phyloP scores from a whole-genome alignment of 2,888 invertebrate species.

The Aplocera efformata region DNA sequence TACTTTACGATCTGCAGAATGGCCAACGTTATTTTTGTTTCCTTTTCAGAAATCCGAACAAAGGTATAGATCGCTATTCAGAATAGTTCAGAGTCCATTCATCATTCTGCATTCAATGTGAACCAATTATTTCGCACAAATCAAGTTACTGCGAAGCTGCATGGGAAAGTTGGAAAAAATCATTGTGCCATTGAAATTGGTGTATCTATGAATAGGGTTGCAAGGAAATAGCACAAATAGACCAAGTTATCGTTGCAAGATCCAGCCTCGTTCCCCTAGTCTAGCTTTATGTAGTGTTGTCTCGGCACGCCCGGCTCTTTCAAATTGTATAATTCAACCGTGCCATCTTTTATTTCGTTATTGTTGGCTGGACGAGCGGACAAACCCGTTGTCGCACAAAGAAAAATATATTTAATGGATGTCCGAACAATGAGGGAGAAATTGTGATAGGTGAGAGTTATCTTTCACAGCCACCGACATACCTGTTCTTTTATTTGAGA shows the following conservation, averaged over 20 bases:
- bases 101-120: conserved; percentile 8
- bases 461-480: conserved; percentile 64
- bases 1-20: too few relatives aligned
- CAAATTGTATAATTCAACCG: conserved; percentile 62
- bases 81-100: conserved; percentile 9
- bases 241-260: conserved; percentile 23
- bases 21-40: neutral
- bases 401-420: conserved; percentile 66
- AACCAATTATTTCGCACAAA: conserved; percentile 14
- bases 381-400: conserved; percentile 68
- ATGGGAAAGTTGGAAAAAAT: conserved; percentile 15
- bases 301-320: conserved; percentile 45
- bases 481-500: conserved; percentile 58
- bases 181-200: conserved; percentile 13
- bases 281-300: conserved; percentile 11
- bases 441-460: conserved; percentile 79
- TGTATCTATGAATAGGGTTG: conserved; percentile 21
- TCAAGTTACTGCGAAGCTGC: conserved; percentile 22
- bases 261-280: conserved; percentile 26
- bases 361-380: conserved; percentile 57
- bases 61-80: conserved; percentile 3
- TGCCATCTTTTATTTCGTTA: conserved; percentile 66
- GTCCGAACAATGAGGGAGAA: conserved; percentile 70
- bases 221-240: conserved; percentile 29
- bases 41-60: conserved; percentile 3